Percentiles rank a stretch among this genome's conserved stretches.
Evolutionary conservation across 2,888 invertebrate species (phyloP).

Genomic region (Lasioglossum figueresi): DNA sequence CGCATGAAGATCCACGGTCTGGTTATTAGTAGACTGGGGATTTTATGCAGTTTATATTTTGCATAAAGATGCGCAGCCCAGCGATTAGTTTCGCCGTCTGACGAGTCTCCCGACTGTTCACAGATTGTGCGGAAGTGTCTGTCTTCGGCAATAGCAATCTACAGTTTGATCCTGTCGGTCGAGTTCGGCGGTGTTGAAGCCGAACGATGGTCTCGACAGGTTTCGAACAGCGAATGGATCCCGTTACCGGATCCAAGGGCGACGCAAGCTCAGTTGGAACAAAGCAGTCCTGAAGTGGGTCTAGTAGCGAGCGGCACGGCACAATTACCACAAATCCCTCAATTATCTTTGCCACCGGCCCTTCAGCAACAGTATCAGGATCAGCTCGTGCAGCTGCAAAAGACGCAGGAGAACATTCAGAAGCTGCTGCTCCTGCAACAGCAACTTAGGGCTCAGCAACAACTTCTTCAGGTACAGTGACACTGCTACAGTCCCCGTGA

Average conservation of each 20-base stretch:
- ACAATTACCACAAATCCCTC: slow-evolving; percentile 58
- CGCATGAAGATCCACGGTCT: neutral
- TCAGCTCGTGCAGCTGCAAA: slow-evolving; percentile 80
- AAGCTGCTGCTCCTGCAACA: slow-evolving; percentile 79
- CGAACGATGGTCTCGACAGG: slow-evolving; percentile 82
- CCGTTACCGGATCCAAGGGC: slow-evolving; percentile 79
- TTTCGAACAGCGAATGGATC: slow-evolving; percentile 82
- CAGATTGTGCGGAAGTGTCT: slow-evolving; percentile 77
- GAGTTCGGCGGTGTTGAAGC: slow-evolving; percentile 58
- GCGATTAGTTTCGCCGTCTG: neutral
- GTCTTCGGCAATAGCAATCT: slow-evolving; percentile 70
- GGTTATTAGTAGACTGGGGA: neutral
- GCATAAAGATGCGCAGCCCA: neutral
- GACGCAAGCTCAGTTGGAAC: slow-evolving; percentile 62
- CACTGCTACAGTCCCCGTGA: too few relatives aligned
- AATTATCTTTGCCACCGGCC: slow-evolving; percentile 77
- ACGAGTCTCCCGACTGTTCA: slow-evolving; percentile 12
- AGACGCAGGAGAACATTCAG: slow-evolving; percentile 82
- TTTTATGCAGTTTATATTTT: neutral
- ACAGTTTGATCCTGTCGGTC: slow-evolving; percentile 69
- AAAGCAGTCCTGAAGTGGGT: slow-evolving; percentile 44
- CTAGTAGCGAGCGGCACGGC: slow-evolving; percentile 22
- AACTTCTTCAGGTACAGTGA: slow-evolving; percentile 77
- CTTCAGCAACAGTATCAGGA: slow-evolving; percentile 82
- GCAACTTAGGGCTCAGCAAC: slow-evolving; percentile 80